These are phyloP conservation scores for Plagodis dolabraria DNA, from an alignment of 2,888 invertebrate genomes.

Conservation along the genomic window DNA sequence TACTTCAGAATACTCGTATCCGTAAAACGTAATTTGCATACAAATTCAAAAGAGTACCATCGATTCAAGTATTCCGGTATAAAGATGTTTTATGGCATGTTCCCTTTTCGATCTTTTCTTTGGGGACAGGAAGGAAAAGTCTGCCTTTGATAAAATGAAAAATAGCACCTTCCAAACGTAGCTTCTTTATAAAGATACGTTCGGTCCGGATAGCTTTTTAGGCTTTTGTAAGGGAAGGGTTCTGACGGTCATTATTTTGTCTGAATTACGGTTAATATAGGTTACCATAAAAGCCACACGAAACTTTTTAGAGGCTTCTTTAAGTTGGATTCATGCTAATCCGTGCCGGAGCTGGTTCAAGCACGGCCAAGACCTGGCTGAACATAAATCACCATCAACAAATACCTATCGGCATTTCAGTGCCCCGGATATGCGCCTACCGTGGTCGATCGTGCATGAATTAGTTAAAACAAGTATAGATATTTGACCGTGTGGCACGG, in stretches of 20 bases:
- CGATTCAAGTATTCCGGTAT: constrained; percentile 53
- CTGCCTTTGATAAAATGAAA: constrained; percentile 81
- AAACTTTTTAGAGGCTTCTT: constrained; percentile 18
- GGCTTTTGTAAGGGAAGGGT: constrained; percentile 52
- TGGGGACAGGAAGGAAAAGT: constrained; percentile 71
- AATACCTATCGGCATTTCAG: too few relatives aligned
- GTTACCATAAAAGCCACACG: constrained; percentile 8
- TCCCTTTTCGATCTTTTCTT: constrained; percentile 73
- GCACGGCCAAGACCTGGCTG: too few relatives aligned
- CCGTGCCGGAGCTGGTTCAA: too few relatives aligned
- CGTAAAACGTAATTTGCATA: constrained; percentile 8
- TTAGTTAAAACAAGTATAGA: too few relatives aligned
- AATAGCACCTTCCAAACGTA: constrained; percentile 71
- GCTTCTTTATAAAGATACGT: constrained; percentile 52
- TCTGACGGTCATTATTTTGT: constrained; percentile 45
- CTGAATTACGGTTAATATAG: too few relatives aligned
- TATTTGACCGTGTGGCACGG: too few relatives aligned
- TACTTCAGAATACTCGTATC: not conserved
- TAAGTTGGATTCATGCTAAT: too few relatives aligned
- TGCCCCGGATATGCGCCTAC: too few relatives aligned
- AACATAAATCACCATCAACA: too few relatives aligned
- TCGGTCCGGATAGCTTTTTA: constrained; percentile 40
- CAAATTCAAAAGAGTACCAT: constrained; percentile 29
- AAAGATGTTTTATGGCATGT: constrained; percentile 68
- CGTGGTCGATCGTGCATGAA: too few relatives aligned